Percentiles rank a stretch among this genome's conserved stretches.
These are phyloP conservation scores for Euplagia quadripunctaria DNA, from an alignment of 2,888 invertebrate genomes.

Conservation along the genomic window DNA sequence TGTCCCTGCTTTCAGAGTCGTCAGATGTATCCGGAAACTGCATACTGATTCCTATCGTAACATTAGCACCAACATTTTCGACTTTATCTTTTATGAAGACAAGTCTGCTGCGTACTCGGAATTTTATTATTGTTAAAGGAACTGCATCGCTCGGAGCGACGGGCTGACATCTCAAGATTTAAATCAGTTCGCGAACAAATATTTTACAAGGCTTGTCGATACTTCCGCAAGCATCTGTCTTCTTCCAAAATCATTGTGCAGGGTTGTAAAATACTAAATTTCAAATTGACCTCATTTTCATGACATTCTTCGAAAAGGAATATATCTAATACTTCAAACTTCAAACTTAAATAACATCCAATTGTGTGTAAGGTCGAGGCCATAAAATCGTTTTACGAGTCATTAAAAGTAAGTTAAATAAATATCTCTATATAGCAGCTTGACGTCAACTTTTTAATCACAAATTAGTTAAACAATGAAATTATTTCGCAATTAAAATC, in stretches of 20 bases:
- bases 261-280: constrained; percentile 34
- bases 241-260: constrained; percentile 56
- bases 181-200: constrained; percentile 69
- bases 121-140: constrained; percentile 33
- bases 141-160: constrained; percentile 58
- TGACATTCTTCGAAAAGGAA: not conserved
- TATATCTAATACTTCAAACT: too few relatives aligned
- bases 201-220: constrained; percentile 53
- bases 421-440: too few relatives aligned
- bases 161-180: constrained; percentile 58
- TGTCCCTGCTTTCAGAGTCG: not conserved
- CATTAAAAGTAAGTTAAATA: too few relatives aligned
- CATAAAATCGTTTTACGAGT: too few relatives aligned
- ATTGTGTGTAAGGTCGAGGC: too few relatives aligned
- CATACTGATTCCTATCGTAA: constrained; percentile 8
- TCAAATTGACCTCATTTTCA: too few relatives aligned
- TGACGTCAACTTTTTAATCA: too few relatives aligned
- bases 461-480: too few relatives aligned
- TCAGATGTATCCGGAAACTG: not conserved
- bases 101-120: constrained; percentile 16
- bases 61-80: constrained; percentile 12
- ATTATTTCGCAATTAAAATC: too few relatives aligned
- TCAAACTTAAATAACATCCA: too few relatives aligned
- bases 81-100: constrained; percentile 3
- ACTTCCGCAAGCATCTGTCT: constrained; percentile 79